A percentile compares a stretch with the other conserved stretches of the same genome.
Evolutionary conservation across 2,888 invertebrate species (phyloP).

Genomic region (Cantharis rustica): DNA sequence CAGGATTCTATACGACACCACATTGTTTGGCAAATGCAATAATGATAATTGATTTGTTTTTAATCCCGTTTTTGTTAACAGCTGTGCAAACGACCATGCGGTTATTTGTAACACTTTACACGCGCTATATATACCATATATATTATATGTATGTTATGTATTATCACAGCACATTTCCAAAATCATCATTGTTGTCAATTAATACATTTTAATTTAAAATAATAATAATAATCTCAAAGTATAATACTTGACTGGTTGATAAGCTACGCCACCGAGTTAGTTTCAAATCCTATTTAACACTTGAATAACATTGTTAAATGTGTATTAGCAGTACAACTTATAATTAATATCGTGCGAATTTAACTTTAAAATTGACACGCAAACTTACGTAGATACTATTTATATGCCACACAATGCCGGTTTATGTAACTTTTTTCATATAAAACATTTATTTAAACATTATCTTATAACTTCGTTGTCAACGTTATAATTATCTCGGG

Average conservation of each 20-base stretch:
- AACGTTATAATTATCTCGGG: too few species aligned
- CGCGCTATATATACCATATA: too few species aligned
- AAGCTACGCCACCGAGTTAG: conserved; percentile 45
- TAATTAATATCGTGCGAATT: conserved; percentile 49
- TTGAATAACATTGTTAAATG: conserved; percentile 50
- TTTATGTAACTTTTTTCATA: not conserved
- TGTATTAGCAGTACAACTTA: conserved; percentile 53
- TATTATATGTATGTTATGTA: not conserved
- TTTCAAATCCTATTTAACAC: conserved; percentile 53
- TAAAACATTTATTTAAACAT: not conserved
- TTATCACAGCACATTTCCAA: not conserved
- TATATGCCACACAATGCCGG: not conserved
- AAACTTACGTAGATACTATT: not conserved
- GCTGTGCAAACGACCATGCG: conserved; percentile 36
- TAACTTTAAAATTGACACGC: not conserved
- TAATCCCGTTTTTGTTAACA: conserved; percentile 46
- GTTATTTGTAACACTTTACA: conserved; percentile 10
- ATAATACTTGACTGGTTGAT: conserved; percentile 35
- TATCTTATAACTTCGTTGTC: not conserved
- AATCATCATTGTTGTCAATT: conserved; percentile 1
- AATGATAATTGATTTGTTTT: conserved; percentile 46
- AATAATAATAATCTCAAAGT: not conserved
- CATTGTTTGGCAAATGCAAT: conserved; percentile 42
- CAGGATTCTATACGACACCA: conserved; percentile 23
- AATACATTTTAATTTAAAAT: not conserved